Evolutionary conservation across 2,113 vertebrate genomes (phyloP).

Genomic region (Vicugna pacos): DNA sequence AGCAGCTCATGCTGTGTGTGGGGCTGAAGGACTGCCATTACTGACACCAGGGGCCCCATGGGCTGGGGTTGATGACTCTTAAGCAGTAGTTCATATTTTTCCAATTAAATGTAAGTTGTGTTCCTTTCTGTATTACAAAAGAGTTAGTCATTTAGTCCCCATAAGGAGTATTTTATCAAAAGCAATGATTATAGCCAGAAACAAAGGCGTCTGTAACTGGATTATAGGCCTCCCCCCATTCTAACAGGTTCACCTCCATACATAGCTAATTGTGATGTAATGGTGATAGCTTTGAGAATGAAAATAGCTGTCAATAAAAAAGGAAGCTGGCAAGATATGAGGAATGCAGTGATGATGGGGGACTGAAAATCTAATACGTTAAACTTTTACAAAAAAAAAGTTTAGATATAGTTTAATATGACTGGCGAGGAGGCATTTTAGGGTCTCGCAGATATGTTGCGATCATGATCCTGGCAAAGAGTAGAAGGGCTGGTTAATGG

Average conservation of each 20-base stretch:
- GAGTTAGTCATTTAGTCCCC: slow-evolving; percentile 81
- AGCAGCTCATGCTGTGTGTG: slow-evolving; percentile 74
- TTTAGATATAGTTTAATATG: slow-evolving; percentile 41
- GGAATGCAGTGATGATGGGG: slow-evolving; percentile 46
- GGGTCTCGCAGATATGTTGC: slow-evolving; percentile 33
- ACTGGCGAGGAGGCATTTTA: background rate
- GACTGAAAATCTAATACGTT: slow-evolving; percentile 24
- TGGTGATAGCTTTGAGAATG: slow-evolving; percentile 67
- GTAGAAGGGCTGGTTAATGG: slow-evolving; percentile 56
- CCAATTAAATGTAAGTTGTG: slow-evolving; percentile 83
- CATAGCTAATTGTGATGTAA: slow-evolving; percentile 69
- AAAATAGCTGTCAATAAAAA: slow-evolving; percentile 59
- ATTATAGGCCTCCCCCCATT: slow-evolving; percentile 65
- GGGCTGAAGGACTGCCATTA: slow-evolving; percentile 72
- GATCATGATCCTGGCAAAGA: slow-evolving; percentile 41
- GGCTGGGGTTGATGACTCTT: slow-evolving; percentile 68
- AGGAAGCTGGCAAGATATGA: background rate
- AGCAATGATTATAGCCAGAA: slow-evolving; percentile 68
- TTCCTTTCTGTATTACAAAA: slow-evolving; percentile 78
- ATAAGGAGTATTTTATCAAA: slow-evolving; percentile 78
- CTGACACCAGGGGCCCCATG: slow-evolving; percentile 42
- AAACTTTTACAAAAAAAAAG: background rate
- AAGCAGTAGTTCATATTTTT: slow-evolving; percentile 82
- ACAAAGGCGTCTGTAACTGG: slow-evolving; percentile 62
- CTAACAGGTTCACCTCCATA: slow-evolving; percentile 45